Base-by-base conservation (phyloP, 2,888 invertebrate species). In the Entomobrya multifasciata region DNA sequence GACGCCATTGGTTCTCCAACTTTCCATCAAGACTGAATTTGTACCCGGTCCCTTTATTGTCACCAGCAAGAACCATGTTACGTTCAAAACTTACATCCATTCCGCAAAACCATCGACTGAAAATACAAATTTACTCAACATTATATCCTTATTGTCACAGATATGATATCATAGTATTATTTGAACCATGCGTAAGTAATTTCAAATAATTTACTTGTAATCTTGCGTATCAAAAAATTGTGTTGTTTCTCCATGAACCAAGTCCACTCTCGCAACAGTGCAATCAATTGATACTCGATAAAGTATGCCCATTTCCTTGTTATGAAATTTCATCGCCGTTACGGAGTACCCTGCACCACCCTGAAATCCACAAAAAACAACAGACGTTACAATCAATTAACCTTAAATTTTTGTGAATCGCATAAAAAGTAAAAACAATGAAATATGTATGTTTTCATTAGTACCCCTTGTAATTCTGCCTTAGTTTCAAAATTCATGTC, bases 71-170 rank as follows among this genome's bases (percentile, higher is more conserved):
- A 25, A 78, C 52, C 20, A 77, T 70, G 49, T 72, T 87, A 13
- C 47, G 55, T 8, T 13, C 2, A 41, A 57, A 80, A 62, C 60
- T 87, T 0, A 90, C 80, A 52, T 91, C 90, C 90, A 91, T 85
- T 27, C 88, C 80, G 17, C 90, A 90, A 30, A 88, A 90, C 90
- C 90, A 91, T 5, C 78, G 44, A 15, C 88, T 89, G 62, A 30
- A 78, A 44, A n/a, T 57, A 13, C 22, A 57, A 22, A 57, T 57
- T 8, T 4, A 2, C 11, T 8, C 15, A 22, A 47, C n/a, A n/a
- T n/a, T n/a, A n/a, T n/a, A n/a, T n/a, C n/a, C n/a, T n/a, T n/a
- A n/a, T n/a, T n/a, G n/a, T n/a, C n/a, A n/a, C n/a, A n/a, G n/a
- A n/a, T n/a, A n/a, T n/a, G n/a, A n/a, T n/a, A n/a, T n/a, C n/a